phyloP scores from a whole-genome alignment of 37 sponge, comb jelly and placozoan species.

The Amphimedon queenslandica region DNA sequence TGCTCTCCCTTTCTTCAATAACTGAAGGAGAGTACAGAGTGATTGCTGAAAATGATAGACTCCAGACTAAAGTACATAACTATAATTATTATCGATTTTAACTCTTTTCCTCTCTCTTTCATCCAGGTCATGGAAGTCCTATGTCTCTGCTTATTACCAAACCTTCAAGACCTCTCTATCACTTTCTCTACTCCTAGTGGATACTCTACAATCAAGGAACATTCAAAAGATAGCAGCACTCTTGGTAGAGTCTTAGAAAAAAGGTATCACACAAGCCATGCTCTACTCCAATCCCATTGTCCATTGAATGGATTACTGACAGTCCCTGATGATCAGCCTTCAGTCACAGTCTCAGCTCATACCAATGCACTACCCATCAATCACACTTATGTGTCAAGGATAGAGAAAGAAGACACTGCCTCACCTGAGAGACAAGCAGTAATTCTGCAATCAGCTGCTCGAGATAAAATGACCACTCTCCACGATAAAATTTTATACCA shows the following conservation, averaged over 20 bases:
- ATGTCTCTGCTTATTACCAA: neutral
- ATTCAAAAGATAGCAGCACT: neutral
- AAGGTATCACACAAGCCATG: neutral
- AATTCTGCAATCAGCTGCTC: neutral
- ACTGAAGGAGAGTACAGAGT: constrained; percentile 26
- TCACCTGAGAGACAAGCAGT: no score
- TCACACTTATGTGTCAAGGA: neutral
- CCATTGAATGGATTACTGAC: neutral
- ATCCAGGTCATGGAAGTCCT: neutral
- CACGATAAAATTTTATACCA: neutral
- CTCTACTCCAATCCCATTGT: neutral
- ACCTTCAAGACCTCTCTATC: neutral
- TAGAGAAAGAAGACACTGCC: no score
- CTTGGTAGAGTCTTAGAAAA: neutral
- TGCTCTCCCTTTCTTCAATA: constrained; percentile 50
- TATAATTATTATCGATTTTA: no score
- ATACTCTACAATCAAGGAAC: neutral
- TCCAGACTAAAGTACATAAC: neutral
- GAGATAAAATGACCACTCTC: neutral
- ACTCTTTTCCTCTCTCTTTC: neutral
- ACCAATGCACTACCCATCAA: neutral
- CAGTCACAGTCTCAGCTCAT: neutral
- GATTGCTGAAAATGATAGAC: neutral
- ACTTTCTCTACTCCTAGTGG: neutral
- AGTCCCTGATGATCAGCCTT: neutral